Evolutionary conservation across 1,140 invertebrate species (phyloP), one percentile per base, ranked within the genome.

Genomic region (Drosophila mauritiana): DNA sequence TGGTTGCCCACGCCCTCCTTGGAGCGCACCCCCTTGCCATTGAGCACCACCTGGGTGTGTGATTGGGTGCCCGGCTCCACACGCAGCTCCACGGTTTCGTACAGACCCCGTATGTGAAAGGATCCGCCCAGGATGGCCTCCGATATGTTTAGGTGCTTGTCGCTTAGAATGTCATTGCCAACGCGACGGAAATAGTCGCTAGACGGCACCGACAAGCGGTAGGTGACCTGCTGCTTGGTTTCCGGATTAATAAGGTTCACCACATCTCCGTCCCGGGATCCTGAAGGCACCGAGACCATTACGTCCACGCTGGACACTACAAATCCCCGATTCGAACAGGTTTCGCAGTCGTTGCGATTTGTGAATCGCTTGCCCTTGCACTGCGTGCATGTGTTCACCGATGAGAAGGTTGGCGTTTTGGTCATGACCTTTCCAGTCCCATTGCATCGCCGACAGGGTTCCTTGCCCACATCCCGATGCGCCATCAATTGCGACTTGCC

Each of bases 371-470:
- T 91, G 2, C 91, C 91, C 49, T 90, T 79, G 61, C 91, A 92
- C n/a, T 74, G 74, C 6, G 51, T 46, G 45, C 91, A 92, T 0
- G 61, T 73, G 11, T 56, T 59, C 0, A 77, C 63, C 8, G 70
- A 45, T 0, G 73, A 75, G 15, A 65, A 91, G 5, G 88, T 91
- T 1, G 65, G 8, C 4, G 91, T 92, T 20, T 75, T 92, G 6
- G 57, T 74, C 3, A 56, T 76, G 6, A 88, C 52, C 45, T 81
- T 78, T 0, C 91, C 91, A 0, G 78, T 82, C 2, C 91, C 91
- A 42, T 91, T 90, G 49, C 91, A 92, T 4, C 91, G 90, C 1
- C 91, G 72, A 31, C 91, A 92, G 0, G 86, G 78, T 55, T 91
- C 90, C 15, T 72, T 80, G 13, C 81, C 74, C 20, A 80, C 51